Percentiles rank a stretch among this genome's conserved stretches.
Conservation (phyloP, 2,888 invertebrate genomes). For the Chloroclysta siterata region DNA sequence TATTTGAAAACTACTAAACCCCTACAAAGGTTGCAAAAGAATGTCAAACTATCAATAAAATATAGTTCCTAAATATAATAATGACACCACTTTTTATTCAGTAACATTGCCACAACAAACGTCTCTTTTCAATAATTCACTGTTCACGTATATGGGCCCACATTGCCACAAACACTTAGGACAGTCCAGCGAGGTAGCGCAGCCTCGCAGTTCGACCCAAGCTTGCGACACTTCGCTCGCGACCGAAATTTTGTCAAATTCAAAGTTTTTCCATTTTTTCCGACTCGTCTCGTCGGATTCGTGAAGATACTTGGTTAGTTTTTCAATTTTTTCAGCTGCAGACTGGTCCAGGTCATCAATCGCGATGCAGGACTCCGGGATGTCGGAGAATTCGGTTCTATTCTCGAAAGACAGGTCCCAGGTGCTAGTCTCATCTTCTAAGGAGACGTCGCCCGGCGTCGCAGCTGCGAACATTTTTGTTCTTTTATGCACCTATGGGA, state of each 20-base stretch:
- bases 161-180: constrained; percentile 81
- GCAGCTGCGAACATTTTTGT: constrained; percentile 78
- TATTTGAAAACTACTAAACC: too few relatives aligned
- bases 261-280: constrained; percentile 75
- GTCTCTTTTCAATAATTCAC: constrained; percentile 62
- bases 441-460: constrained; percentile 54
- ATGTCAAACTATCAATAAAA: too few relatives aligned
- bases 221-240: constrained; percentile 44
- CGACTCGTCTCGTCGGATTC: constrained; percentile 41
- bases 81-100: constrained; percentile 65
- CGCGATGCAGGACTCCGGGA: constrained; percentile 49
- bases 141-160: constrained; percentile 70
- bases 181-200: constrained; percentile 51
- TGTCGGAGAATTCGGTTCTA: constrained; percentile 60
- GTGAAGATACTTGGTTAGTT: constrained; percentile 76
- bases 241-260: constrained; percentile 51
- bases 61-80: background rate
- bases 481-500: constrained; percentile 77
- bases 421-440: constrained; percentile 47
- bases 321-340: constrained; percentile 81
- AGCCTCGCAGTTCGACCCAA: constrained; percentile 63
- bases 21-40: too few relatives aligned
- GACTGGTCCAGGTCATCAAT: constrained; percentile 53
- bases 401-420: constrained; percentile 67
- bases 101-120: constrained; percentile 44